Evolutionary conservation across 2,888 invertebrate species (phyloP).

Genomic region (Acleris laterana): DNA sequence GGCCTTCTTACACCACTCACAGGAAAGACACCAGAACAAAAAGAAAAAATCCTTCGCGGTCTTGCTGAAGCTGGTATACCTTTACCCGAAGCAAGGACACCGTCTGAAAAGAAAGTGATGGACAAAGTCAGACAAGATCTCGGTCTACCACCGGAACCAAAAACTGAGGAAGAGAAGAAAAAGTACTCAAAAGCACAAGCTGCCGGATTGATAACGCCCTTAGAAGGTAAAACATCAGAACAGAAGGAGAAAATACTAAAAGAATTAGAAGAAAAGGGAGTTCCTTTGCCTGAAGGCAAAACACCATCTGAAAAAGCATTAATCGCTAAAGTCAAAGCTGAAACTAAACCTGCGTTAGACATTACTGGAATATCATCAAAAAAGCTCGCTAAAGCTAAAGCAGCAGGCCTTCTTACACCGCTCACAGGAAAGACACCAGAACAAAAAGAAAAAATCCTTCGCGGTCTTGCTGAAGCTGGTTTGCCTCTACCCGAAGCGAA

Average conservation of each 20-base stretch:
- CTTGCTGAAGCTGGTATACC: not conserved
- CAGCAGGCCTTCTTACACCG: no score
- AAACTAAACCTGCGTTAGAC: not conserved
- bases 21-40: not conserved
- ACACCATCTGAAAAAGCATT: constrained; percentile 28
- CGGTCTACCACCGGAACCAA: not conserved
- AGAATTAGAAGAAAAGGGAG: not conserved
- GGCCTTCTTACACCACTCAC: not conserved
- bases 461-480: no score
- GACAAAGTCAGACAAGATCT: not conserved
- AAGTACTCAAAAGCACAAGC: not conserved
- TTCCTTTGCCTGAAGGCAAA: constrained; percentile 12
- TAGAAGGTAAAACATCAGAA: constrained; percentile 23
- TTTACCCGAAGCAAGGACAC: not conserved
- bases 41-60: not conserved
- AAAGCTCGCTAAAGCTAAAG: no score
- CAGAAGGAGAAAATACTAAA: not conserved
- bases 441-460: no score
- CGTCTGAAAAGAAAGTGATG: constrained; percentile 35
- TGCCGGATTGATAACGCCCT: not conserved
- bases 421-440: no score
- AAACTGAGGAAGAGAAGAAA: not conserved
- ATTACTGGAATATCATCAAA: no score
- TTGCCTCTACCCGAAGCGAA: no score
- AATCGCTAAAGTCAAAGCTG: not conserved